phyloP scores from a whole-genome alignment of 2,797 vertebrate genomes.

The Helicolenus hilgendorfi region DNA sequence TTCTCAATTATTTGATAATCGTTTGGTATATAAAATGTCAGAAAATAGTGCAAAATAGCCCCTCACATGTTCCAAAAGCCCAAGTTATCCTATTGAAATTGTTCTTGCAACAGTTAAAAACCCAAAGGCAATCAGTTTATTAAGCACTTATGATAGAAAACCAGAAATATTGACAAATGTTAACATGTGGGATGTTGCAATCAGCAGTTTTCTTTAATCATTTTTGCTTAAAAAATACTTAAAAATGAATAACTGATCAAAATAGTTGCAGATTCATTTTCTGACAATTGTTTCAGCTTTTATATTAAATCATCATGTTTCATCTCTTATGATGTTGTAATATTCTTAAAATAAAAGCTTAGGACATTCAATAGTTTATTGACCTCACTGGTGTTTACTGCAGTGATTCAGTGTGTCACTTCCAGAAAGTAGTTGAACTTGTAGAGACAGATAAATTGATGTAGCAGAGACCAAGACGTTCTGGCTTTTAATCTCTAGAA shows the following conservation, averaged over 20 bases:
- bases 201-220: neutral
- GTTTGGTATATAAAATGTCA: neutral
- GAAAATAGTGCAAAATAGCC: neutral
- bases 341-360: neutral
- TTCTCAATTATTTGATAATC: neutral
- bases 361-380: neutral
- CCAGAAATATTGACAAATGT: neutral
- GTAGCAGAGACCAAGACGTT: neutral
- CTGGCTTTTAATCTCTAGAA: neutral
- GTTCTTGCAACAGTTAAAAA: neutral
- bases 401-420: neutral
- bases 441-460: neutral
- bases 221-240: neutral
- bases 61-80: neutral
- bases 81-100: neutral
- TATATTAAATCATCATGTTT: neutral
- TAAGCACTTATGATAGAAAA: neutral
- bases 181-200: neutral
- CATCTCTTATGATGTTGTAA: neutral
- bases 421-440: neutral
- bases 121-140: neutral
- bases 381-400: neutral
- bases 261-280: neutral
- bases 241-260: neutral
- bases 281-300: neutral